Percentiles rank a stretch among this genome's conserved stretches.
Conservation (phyloP, 2,797 vertebrate species). For the Saxicola maurus region DNA sequence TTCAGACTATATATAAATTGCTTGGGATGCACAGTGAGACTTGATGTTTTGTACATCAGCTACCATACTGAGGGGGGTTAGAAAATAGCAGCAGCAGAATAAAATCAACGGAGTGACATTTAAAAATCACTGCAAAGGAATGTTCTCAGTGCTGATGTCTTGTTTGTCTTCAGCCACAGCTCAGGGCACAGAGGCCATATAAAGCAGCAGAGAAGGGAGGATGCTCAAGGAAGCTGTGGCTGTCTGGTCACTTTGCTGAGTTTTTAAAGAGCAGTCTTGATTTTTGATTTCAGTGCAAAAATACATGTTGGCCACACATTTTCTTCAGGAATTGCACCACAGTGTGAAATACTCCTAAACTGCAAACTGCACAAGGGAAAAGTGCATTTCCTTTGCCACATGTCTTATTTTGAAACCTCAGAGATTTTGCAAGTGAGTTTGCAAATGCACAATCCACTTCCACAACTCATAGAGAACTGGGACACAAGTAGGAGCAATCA, state of each 20-base stretch:
- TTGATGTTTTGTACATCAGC: conserved; percentile 19
- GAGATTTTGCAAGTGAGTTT: background rate
- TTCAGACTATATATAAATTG: background rate
- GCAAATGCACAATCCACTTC: background rate
- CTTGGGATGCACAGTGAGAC: background rate
- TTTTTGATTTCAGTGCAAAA: conserved; percentile 22
- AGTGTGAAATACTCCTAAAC: background rate
- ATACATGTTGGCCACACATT: background rate
- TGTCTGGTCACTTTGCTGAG: background rate
- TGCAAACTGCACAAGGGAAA: background rate
- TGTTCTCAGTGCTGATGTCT: conserved; percentile 42
- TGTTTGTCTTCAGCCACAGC: conserved; percentile 16
- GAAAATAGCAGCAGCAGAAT: conserved; percentile 36
- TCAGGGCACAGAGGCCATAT: conserved; percentile 4
- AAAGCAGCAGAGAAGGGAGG: background rate
- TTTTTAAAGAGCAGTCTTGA: background rate
- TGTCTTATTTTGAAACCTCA: background rate
- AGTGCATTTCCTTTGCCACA: background rate
- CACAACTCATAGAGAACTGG: background rate
- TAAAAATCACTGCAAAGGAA: conserved; percentile 57
- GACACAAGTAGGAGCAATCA: background rate
- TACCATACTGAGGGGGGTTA: background rate
- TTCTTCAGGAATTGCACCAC: background rate
- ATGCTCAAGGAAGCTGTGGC: conserved; percentile 19
- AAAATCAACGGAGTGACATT: conserved; percentile 39